Base-by-base conservation (phyloP, 2,888 invertebrate species). In the Andrena flavipes region DNA sequence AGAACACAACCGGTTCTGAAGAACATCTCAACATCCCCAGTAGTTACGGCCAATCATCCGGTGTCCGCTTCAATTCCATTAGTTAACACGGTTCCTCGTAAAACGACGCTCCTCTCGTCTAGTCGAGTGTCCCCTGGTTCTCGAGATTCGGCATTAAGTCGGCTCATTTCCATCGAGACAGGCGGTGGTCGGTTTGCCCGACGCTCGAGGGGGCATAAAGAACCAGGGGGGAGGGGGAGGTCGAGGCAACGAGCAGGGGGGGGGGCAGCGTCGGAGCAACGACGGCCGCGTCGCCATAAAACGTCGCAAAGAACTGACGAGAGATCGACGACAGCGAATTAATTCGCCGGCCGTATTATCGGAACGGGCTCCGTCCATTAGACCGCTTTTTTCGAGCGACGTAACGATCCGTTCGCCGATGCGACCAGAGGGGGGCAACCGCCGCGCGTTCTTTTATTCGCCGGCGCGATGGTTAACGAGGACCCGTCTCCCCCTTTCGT, bases 321-420 rank as follows among this genome's bases (percentile, higher is more conserved):
- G 76, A 80, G 76, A 68, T 60, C 72, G 80, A 80, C 79, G 84
- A 70, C 76, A 71, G 76, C 80, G 84, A 84, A 84, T 84, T 83
- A 88, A 84, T 84, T 84, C 84, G 78, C 67, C 80, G 80, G 63
- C 59, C 73, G 80, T 83, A 84, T 88, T 87, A 84, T 82, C 87
- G 89, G 87, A 84, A 89, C 85, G 84, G 42, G 87, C 86, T 83
- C 74, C 82, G 77, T 87, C 80, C 87, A 83, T 84, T 88, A 84
- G 84, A 83, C 84, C 80, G 87, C 80, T 88, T 88, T 42, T 88
- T 84, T 87, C 68, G 76, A 76, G 80, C 77, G 78, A 79, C 77
- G 77, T 80, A 80, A 85, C 82, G 85, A 79, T 79, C 79, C 79
- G 72, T 83, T 54, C 80, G 59, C 64, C 80, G 30, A 76, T 70